phyloP scores from a whole-genome alignment of 2,113 vertebrate species.

The Epinephelus cyanopodus region DNA sequence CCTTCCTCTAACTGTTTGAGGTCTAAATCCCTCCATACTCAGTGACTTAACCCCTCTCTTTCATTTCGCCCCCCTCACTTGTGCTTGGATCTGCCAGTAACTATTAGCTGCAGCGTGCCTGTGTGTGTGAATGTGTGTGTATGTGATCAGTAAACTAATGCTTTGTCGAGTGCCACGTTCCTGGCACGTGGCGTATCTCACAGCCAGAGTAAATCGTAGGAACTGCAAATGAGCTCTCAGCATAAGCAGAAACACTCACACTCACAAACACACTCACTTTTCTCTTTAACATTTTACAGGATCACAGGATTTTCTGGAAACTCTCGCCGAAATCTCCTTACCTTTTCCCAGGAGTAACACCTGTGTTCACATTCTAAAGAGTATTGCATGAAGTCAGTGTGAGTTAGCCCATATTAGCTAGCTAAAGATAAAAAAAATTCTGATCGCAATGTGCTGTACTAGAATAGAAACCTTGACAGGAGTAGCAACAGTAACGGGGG shows the following conservation, averaged over 20 bases:
- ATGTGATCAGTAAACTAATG: constrained; percentile 80
- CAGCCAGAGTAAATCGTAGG: constrained; percentile 60
- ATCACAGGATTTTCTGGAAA: background rate
- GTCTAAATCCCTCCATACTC: constrained; percentile 86
- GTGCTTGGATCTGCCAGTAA: constrained; percentile 74
- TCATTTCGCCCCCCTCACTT: constrained; percentile 80
- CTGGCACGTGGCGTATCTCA: constrained; percentile 78
- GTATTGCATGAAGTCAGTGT: background rate
- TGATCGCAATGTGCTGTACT: background rate
- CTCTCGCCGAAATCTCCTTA: background rate
- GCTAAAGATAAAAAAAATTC: background rate
- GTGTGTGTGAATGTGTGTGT: constrained; percentile 62
- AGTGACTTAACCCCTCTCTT: constrained; percentile 85
- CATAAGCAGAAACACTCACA: constrained; percentile 27
- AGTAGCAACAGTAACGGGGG: background rate
- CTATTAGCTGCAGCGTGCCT: constrained; percentile 70
- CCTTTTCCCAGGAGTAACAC: background rate
- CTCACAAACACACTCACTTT: constrained; percentile 9
- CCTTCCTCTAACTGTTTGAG: constrained; percentile 74
- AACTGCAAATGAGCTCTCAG: constrained; percentile 77
- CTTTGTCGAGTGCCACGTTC: constrained; percentile 75
- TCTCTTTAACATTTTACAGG: constrained; percentile 1
- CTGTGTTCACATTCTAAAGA: background rate
- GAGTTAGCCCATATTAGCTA: background rate
- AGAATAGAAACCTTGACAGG: background rate